These are phyloP conservation scores for Gnathonemus echidnorhynchus DNA, from an alignment of 2,113 vertebrate genomes.

Conservation along the genomic window DNA sequence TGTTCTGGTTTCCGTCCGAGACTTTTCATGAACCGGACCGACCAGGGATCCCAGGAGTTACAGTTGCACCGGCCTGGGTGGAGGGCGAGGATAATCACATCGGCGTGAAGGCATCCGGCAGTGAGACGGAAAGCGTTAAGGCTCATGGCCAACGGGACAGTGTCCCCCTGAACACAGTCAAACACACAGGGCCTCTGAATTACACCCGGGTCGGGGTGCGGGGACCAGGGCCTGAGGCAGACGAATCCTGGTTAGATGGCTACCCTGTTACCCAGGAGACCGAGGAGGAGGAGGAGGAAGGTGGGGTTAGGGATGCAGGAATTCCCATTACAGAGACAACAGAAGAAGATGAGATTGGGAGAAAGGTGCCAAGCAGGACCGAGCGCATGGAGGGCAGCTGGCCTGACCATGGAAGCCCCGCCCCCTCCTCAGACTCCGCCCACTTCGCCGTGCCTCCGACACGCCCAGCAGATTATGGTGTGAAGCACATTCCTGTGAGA, in stretches of 20 bases:
- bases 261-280: constrained; percentile 70
- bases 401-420: background rate
- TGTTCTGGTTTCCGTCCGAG: constrained; percentile 80
- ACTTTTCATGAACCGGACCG: constrained; percentile 58
- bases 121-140: constrained; percentile 45
- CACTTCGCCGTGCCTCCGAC: constrained; percentile 35
- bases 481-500: constrained; percentile 18
- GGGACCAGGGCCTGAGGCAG: constrained; percentile 55
- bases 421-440: constrained; percentile 40
- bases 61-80: constrained; percentile 43
- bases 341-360: constrained; percentile 26
- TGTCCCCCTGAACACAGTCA: constrained; percentile 41
- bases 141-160: constrained; percentile 37
- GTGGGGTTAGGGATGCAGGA: constrained; percentile 45
- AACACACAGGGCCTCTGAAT: constrained; percentile 43
- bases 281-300: constrained; percentile 41
- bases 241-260: constrained; percentile 81
- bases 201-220: constrained; percentile 43
- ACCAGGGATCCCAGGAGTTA: constrained; percentile 40
- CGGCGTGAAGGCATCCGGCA: constrained; percentile 45
- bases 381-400: constrained; percentile 53
- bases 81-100: constrained; percentile 52
- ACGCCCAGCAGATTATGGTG: constrained; percentile 18
- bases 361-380: constrained; percentile 45
- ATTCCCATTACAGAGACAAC: constrained; percentile 52